Percentiles rank a stretch among this genome's conserved stretches.
phyloP scores from a whole-genome alignment of 2,113 vertebrate genomes.

The Psettodes erumei region DNA sequence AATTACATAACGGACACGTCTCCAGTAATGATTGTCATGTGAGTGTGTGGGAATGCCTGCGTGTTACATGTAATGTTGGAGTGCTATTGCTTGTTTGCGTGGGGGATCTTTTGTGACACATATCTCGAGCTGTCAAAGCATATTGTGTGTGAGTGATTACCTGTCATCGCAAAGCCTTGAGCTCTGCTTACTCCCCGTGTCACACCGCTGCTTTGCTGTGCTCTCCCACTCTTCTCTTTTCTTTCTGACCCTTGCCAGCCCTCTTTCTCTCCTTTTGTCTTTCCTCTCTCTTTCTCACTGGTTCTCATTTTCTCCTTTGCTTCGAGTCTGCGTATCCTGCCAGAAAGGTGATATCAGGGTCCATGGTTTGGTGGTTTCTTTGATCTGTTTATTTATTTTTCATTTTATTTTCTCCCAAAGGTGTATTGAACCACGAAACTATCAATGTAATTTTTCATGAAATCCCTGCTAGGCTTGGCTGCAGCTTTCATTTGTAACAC shows the following conservation, averaged over 20 bases:
- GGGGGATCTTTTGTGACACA: conserved; percentile 69
- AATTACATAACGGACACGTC: neutral
- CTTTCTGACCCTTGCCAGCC: conserved; percentile 36
- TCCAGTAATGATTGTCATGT: conserved; percentile 18
- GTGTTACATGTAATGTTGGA: conserved; percentile 50
- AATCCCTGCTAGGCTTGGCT: conserved; percentile 19
- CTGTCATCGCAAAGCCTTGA: conserved; percentile 71
- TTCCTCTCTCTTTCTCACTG: neutral
- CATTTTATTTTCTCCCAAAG: conserved; percentile 5
- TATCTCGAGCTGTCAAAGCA: conserved; percentile 77
- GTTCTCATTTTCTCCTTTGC: conserved; percentile 14
- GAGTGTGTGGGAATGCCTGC: conserved; percentile 46
- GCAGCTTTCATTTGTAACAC: conserved; percentile 15
- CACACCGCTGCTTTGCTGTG: conserved; percentile 35
- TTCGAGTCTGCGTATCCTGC: neutral
- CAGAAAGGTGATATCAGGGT: conserved; percentile 31
- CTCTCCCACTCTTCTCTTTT: conserved; percentile 44
- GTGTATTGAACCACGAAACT: conserved; percentile 23
- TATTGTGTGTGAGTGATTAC: conserved; percentile 78
- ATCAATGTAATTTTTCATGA: conserved; percentile 12
- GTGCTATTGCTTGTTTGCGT: conserved; percentile 60
- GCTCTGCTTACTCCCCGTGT: conserved; percentile 57
- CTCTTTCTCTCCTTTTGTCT: conserved; percentile 3
- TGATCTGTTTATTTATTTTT: conserved; percentile 40
- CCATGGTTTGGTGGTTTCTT: conserved; percentile 18